A percentile compares a stretch with the other conserved stretches of the same genome.
Conservation (phyloP, 64 coral and sea anemone genomes). For the Stichodactyla helianthus region DNA sequence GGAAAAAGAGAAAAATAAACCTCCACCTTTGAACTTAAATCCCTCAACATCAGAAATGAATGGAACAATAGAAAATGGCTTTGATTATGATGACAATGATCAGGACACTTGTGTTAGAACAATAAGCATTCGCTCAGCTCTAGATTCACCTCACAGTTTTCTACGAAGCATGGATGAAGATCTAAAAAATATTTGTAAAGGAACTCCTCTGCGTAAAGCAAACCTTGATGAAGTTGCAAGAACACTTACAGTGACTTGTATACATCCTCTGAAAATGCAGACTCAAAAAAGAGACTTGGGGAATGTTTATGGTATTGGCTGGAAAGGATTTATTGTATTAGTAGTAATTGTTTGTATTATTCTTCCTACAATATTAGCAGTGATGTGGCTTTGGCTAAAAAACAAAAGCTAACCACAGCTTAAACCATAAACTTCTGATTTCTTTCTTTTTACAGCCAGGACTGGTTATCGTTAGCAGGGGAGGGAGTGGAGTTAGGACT, state of each 20-base stretch:
- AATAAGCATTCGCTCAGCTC: constrained; percentile 77
- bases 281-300: constrained; percentile 72
- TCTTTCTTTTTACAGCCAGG: background rate
- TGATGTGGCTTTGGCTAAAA: constrained; percentile 21
- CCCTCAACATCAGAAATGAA: constrained; percentile 29
- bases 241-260: constrained; percentile 87
- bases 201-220: constrained; percentile 57
- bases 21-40: constrained; percentile 51
- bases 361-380: constrained; percentile 51
- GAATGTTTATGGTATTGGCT: constrained; percentile 76
- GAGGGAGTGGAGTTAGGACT: too few species aligned
- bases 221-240: constrained; percentile 86
- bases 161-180: constrained; percentile 85
- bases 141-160: constrained; percentile 90
- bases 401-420: constrained; percentile 22
- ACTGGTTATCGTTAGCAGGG: too few species aligned
- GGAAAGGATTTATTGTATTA: constrained; percentile 64
- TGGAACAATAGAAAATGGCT: constrained; percentile 21
- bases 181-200: constrained; percentile 81
- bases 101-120: constrained; percentile 69
- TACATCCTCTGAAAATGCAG: constrained; percentile 66
- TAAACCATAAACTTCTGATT: background rate
- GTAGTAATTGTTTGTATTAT: constrained; percentile 57
- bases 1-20: constrained; percentile 44
- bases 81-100: constrained; percentile 2